Percentiles rank a stretch among this genome's conserved stretches.
Conservation (phyloP, 2,888 invertebrate genomes). For the Hypsopygia costalis region DNA sequence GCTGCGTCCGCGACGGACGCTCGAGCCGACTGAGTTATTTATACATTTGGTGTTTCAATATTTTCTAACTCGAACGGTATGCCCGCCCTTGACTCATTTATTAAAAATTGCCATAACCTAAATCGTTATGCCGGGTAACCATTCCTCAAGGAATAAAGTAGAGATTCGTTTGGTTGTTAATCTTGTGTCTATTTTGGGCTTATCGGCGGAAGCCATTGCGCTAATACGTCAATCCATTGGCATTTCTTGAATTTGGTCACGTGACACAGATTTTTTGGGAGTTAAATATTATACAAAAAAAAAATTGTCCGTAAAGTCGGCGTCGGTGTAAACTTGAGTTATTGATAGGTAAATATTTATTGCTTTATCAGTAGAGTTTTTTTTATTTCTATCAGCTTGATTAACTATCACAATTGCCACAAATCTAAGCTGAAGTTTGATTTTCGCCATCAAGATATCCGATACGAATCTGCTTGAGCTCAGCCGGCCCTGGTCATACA, state of each 20-base stretch:
- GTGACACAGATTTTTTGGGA: too few relatives aligned
- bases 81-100: slow-evolving; percentile 70
- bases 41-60: slow-evolving; percentile 65
- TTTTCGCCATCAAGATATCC: too few relatives aligned
- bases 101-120: slow-evolving; percentile 12
- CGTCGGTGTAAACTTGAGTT: too few relatives aligned
- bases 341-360: too few relatives aligned
- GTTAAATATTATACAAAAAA: too few relatives aligned
- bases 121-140: background rate
- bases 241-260: background rate
- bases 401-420: too few relatives aligned
- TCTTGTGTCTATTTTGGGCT: background rate
- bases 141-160: slow-evolving; percentile 1
- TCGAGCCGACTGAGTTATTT: slow-evolving; percentile 66
- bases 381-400: too few relatives aligned
- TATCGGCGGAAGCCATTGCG: slow-evolving; percentile 1
- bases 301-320: too few relatives aligned
- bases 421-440: too few relatives aligned
- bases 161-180: background rate
- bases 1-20: slow-evolving; percentile 28
- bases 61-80: slow-evolving; percentile 53
- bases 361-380: too few relatives aligned
- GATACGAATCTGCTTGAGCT: too few relatives aligned
- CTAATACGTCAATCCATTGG: slow-evolving; percentile 17
- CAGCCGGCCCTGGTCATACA: too few relatives aligned